Evolutionary conservation across 2,888 invertebrate genomes (phyloP).

Genomic region (Seladonia tumulorum): DNA sequence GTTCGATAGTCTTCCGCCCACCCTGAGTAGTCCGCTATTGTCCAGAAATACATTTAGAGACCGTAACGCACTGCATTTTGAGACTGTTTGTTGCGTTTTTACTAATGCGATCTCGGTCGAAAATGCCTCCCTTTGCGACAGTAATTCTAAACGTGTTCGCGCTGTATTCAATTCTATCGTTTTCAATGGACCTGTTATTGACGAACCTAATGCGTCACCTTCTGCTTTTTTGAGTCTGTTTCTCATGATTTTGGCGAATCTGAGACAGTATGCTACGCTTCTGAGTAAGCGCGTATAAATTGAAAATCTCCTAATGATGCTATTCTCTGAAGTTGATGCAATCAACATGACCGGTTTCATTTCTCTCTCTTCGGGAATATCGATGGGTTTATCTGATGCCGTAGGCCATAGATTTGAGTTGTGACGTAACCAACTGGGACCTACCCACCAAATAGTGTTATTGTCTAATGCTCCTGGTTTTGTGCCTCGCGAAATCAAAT

Average conservation of each 20-base stretch:
- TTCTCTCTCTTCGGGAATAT: not conserved
- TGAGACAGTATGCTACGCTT: not conserved
- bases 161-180: not conserved
- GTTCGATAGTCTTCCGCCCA: no score
- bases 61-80: no score
- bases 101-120: no score
- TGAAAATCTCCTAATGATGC: not conserved
- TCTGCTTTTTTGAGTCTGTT: not conserved
- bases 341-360: not conserved
- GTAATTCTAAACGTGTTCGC: not conserved
- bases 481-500: not conserved
- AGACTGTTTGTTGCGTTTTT: no score
- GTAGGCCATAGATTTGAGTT: not conserved
- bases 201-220: not conserved
- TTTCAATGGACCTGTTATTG: not conserved
- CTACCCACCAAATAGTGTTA: not conserved
- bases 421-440: not conserved
- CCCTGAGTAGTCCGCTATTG: no score
- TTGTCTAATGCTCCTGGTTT: not conserved
- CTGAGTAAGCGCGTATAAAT: not conserved
- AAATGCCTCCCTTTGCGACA: not conserved
- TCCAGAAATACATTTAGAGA: no score
- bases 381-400: not conserved
- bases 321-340: no score
- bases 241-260: not conserved